A percentile compares a stretch with the other conserved stretches of the same genome.
These are phyloP conservation scores for Smutsia temminckii DNA, from an alignment of 2,797 vertebrate genomes.

Conservation along the genomic window DNA sequence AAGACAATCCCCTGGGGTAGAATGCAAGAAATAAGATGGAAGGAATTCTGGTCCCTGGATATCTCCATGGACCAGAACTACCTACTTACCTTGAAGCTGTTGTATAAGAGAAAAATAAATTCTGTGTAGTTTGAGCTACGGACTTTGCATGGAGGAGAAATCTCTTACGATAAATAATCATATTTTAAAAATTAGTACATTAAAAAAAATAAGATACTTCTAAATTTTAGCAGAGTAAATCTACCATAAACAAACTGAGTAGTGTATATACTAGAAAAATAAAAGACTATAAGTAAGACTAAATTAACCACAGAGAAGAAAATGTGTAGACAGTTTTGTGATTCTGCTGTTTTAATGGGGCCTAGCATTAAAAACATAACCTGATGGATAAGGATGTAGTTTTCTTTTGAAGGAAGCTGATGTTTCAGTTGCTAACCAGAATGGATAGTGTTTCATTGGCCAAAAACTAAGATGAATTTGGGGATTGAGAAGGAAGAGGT, in stretches of 20 bases:
- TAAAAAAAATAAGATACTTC: neutral
- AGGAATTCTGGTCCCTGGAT: neutral
- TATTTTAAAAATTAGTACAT: neutral
- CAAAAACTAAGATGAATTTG: neutral
- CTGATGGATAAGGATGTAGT: neutral
- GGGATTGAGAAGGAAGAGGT: neutral
- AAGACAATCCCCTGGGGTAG: neutral
- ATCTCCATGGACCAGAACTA: neutral
- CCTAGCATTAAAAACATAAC: neutral
- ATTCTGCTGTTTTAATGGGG: neutral
- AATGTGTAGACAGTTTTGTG: neutral
- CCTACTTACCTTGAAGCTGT: neutral
- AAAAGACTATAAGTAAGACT: neutral
- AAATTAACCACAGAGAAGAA: neutral
- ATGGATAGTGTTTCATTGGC: too few relatives aligned
- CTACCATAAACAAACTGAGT: neutral
- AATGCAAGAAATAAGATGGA: neutral
- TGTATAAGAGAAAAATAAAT: neutral
- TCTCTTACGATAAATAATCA: neutral
- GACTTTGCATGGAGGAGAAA: too few relatives aligned
- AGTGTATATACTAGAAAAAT: neutral
- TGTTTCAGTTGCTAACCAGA: neutral
- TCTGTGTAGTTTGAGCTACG: neutral
- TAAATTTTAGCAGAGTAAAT: neutral
- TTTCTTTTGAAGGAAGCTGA: neutral